These are phyloP conservation scores for Cephalopterus ornatus DNA, from an alignment of 2,113 vertebrate genomes.

Conservation along the genomic window DNA sequence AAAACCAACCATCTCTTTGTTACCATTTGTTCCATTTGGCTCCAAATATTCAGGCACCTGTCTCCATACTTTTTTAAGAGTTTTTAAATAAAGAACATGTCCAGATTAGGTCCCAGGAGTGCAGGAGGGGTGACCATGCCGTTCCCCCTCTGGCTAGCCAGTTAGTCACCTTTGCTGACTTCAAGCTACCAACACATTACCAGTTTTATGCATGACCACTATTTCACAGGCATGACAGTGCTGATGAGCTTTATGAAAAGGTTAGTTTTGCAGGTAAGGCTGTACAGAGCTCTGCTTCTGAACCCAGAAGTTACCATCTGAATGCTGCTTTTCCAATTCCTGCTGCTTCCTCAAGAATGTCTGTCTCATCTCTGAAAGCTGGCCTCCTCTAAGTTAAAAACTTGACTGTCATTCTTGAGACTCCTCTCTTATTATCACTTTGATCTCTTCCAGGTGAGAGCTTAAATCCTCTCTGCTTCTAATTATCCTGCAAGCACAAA, in stretches of 20 bases:
- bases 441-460: background rate
- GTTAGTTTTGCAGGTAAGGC: background rate
- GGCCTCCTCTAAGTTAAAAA: background rate
- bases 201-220: background rate
- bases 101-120: background rate
- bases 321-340: background rate
- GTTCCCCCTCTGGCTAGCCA: background rate
- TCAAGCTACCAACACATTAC: background rate
- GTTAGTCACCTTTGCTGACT: background rate
- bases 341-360: background rate
- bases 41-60: background rate
- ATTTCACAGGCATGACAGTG: background rate
- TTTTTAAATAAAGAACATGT: background rate
- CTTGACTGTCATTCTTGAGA: background rate
- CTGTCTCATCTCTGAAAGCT: background rate
- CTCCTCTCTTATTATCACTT: background rate
- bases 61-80: background rate
- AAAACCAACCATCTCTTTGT: background rate
- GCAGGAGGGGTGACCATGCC: background rate
- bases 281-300: background rate
- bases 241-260: background rate
- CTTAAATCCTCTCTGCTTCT: constrained; percentile 16
- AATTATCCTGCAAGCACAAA: background rate
- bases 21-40: background rate
- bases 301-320: background rate